Percentiles rank a stretch among this genome's conserved stretches.
Conservation (phyloP, 2,888 invertebrate species). For the Troglohyphantes excavatus region DNA sequence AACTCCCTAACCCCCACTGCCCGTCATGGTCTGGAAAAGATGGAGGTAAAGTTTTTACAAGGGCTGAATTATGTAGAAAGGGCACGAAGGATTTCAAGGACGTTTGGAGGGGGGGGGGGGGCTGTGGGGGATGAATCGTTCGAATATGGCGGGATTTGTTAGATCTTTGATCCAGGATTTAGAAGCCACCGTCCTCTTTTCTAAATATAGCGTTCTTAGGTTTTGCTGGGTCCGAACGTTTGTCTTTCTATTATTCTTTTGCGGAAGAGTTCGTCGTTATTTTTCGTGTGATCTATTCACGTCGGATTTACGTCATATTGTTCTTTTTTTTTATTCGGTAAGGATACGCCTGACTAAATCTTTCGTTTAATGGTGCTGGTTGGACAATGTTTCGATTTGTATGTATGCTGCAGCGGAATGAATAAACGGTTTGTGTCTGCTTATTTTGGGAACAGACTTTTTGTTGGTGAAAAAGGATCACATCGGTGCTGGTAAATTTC, state of each 20-base stretch:
- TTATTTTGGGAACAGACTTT: too few relatives aligned
- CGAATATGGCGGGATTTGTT: slow-evolving; percentile 29
- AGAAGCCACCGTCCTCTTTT: background rate
- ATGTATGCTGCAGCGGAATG: too few relatives aligned
- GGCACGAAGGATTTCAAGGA: slow-evolving; percentile 12
- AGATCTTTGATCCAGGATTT: slow-evolving; percentile 26
- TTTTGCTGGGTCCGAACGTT: background rate
- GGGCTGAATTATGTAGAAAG: slow-evolving; percentile 67
- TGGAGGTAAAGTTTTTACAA: slow-evolving; percentile 55
- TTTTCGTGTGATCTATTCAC: too few relatives aligned
- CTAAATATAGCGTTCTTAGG: background rate
- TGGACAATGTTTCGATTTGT: too few relatives aligned
- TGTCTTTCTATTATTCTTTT: slow-evolving; percentile 2
- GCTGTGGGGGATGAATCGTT: background rate
- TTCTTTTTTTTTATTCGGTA: too few relatives aligned
- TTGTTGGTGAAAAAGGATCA: too few relatives aligned
- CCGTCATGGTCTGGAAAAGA: slow-evolving; percentile 26
- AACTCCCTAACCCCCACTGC: too few relatives aligned
- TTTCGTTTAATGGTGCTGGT: too few relatives aligned
- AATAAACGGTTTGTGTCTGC: too few relatives aligned
- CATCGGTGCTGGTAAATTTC: too few relatives aligned
- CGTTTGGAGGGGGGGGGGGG: background rate
- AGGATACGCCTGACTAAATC: too few relatives aligned
- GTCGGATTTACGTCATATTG: too few relatives aligned
- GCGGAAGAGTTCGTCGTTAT: background rate